Percentiles rank a stretch among this genome's conserved stretches.
These are phyloP conservation scores for Pinna nobilis DNA, from an alignment of 1,140 invertebrate species.

Conservation along the genomic window DNA sequence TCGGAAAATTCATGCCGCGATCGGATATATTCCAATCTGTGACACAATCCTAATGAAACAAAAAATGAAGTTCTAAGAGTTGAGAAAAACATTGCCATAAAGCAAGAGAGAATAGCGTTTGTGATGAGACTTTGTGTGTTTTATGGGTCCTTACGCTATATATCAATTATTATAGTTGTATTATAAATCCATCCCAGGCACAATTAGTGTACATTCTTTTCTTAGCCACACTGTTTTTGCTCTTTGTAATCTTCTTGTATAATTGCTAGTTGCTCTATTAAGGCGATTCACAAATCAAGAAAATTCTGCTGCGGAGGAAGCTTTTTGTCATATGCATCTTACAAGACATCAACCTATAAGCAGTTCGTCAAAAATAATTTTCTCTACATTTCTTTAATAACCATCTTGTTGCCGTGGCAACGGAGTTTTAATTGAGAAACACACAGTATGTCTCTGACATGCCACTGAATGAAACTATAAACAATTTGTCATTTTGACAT, in stretches of 20 bases:
- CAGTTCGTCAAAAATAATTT: conserved; percentile 24
- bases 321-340: conserved; percentile 14
- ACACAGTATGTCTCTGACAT: conserved; percentile 10
- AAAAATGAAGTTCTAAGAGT: too few relatives aligned
- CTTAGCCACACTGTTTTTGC: conserved; percentile 7
- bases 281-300: conserved; percentile 15
- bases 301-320: conserved; percentile 5
- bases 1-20: too few relatives aligned
- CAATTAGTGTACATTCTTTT: conserved; percentile 21
- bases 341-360: conserved; percentile 18
- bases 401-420: too few relatives aligned
- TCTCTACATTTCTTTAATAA: conserved; percentile 6
- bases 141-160: too few relatives aligned
- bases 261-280: conserved; percentile 18
- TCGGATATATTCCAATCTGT: too few relatives aligned
- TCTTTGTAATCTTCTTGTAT: neutral
- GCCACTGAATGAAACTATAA: conserved; percentile 16
- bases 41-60: too few relatives aligned
- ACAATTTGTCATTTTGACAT: conserved; percentile 32
- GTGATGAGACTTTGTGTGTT: too few relatives aligned
- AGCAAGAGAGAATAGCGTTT: too few relatives aligned
- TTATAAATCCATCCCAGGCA: neutral
- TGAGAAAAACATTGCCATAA: too few relatives aligned
- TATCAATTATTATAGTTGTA: too few relatives aligned
- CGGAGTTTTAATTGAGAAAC: conserved; percentile 8